These are phyloP conservation scores for Galago senegalensis DNA, from an alignment of 2,797 vertebrate species.

Conservation along the genomic window DNA sequence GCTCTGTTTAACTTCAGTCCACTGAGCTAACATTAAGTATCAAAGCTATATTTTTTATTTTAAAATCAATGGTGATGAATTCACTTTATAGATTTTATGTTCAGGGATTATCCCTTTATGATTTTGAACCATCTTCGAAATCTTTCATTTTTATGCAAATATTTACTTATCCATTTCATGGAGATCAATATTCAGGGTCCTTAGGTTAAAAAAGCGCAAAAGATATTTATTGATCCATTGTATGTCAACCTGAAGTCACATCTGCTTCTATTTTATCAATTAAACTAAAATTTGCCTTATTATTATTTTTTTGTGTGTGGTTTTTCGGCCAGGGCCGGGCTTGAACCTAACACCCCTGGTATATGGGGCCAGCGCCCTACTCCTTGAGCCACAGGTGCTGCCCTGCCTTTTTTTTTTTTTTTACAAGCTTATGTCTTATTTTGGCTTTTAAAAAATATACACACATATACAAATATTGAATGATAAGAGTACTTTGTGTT, in stretches of 20 bases:
- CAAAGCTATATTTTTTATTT: constrained; percentile 1
- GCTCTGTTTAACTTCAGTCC: not conserved
- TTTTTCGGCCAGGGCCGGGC: too few species aligned
- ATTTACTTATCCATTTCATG: constrained; percentile 3
- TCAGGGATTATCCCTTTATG: not conserved
- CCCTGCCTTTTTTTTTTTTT: not conserved
- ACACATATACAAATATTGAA: not conserved
- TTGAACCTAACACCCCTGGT: too few species aligned
- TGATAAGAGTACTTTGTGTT: not conserved
- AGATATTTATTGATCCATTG: not conserved
- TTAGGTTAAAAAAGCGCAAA: not conserved
- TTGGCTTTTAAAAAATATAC: not conserved
- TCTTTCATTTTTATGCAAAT: not conserved
- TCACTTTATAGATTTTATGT: not conserved
- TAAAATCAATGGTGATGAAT: not conserved
- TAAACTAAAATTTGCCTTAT: not conserved
- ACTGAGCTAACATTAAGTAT: constrained; percentile 7
- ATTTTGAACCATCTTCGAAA: not conserved
- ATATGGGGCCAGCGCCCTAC: too few species aligned
- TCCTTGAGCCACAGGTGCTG: too few species aligned
- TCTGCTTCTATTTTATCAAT: not conserved
- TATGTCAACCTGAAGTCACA: not conserved
- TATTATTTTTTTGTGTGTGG: too few species aligned
- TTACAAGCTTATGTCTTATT: not conserved
- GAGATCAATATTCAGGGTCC: not conserved